A percentile compares a stretch with the other conserved stretches of the same genome.
Conservation (phyloP, 2,797 vertebrate genomes). For the Amblyraja radiata region DNA sequence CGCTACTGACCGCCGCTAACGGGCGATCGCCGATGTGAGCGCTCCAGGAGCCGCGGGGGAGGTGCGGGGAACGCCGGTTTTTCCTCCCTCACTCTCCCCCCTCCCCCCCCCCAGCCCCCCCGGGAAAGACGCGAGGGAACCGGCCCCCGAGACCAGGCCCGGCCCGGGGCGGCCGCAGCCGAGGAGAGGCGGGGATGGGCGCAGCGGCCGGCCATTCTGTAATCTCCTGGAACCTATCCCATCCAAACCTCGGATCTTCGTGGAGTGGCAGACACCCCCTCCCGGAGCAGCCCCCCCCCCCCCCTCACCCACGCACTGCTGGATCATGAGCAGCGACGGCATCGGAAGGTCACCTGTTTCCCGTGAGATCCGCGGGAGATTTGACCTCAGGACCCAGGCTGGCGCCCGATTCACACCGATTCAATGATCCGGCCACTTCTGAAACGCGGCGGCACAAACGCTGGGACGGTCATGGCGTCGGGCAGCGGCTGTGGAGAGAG, state of each 20-base stretch:
- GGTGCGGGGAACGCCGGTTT: constrained; percentile 51
- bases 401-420: too few relatives aligned
- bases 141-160: constrained; percentile 74
- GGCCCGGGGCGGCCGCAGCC: too few relatives aligned
- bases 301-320: constrained; percentile 45
- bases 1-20: constrained; percentile 53
- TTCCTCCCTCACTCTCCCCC: background rate
- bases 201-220: constrained; percentile 58
- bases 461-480: too few relatives aligned
- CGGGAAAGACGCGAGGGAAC: constrained; percentile 41
- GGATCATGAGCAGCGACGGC: constrained; percentile 46
- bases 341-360: too few relatives aligned
- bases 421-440: too few relatives aligned
- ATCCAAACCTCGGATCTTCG: constrained; percentile 48
- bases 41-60: constrained; percentile 46
- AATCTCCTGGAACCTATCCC: constrained; percentile 50
- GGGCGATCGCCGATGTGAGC: constrained; percentile 52
- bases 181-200: constrained; percentile 53
- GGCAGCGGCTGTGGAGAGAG: too few relatives aligned
- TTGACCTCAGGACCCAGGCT: too few relatives aligned
- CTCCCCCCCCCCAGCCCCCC: constrained; percentile 40
- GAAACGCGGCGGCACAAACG: too few relatives aligned
- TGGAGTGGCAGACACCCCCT: background rate
- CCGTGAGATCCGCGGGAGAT: too few relatives aligned
- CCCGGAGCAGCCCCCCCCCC: background rate